phyloP scores from a whole-genome alignment of 2,888 invertebrate genomes.

The Leptopilina syphax region DNA sequence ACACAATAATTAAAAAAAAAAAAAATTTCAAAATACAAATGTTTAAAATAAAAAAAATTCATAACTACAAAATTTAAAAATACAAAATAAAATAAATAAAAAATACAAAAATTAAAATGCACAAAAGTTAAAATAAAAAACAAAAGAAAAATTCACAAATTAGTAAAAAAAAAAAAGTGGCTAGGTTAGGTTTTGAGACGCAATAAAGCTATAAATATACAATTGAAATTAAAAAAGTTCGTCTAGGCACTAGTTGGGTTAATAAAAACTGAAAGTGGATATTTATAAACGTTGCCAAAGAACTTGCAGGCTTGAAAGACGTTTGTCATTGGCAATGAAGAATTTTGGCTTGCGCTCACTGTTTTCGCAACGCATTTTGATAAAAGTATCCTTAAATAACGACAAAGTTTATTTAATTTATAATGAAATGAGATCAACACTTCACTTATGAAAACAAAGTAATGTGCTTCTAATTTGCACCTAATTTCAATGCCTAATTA shows the following conservation, averaged over 20 bases:
- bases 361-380: conserved; percentile 14
- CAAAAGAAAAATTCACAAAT: not conserved
- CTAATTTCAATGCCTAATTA: too few species aligned
- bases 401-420: not conserved
- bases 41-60: too few species aligned
- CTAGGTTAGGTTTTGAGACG: not conserved
- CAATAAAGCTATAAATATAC: conserved; percentile 9
- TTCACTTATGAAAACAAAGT: too few species aligned
- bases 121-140: not conserved
- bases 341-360: conserved; percentile 10
- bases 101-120: too few species aligned
- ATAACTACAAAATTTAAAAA: too few species aligned
- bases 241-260: conserved; percentile 18
- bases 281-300: conserved; percentile 33
- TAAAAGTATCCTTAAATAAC: not conserved
- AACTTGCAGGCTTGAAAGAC: conserved; percentile 30
- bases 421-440: not conserved
- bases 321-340: conserved; percentile 39
- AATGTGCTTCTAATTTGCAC: too few species aligned
- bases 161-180: not conserved
- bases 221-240: not conserved
- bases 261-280: conserved; percentile 18
- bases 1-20: too few species aligned
- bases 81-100: too few species aligned
- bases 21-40: too few species aligned